phyloP scores from a whole-genome alignment of 2,113 vertebrate genomes.

The Pandion haliaetus region DNA sequence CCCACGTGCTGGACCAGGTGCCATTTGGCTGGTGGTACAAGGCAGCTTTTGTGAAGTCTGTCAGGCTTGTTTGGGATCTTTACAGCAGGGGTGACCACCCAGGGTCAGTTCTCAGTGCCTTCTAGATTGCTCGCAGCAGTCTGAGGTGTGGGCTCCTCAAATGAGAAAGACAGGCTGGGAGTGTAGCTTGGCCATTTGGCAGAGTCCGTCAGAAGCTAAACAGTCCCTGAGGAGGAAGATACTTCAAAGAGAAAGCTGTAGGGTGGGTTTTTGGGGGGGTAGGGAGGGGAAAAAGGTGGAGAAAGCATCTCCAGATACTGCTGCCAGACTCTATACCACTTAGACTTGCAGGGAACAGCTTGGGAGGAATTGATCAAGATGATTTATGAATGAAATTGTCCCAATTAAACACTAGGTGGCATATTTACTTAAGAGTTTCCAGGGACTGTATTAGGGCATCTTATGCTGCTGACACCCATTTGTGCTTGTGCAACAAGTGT shows the following conservation, averaged over 20 bases:
- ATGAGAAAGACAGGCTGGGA: neutral
- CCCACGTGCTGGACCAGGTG: neutral
- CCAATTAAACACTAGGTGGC: conserved; percentile 65
- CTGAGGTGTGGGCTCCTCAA: neutral
- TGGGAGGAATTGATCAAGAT: neutral
- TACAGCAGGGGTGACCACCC: rapidly evolving
- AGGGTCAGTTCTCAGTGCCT: neutral
- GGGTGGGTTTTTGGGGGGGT: neutral
- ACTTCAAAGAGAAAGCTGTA: neutral
- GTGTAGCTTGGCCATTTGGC: neutral
- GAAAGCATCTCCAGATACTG: neutral
- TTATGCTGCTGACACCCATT: neutral
- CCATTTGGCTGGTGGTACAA: neutral
- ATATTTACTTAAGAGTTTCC: conserved; percentile 57
- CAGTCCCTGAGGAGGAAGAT: neutral
- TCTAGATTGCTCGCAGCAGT: neutral
- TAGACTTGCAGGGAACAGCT: neutral
- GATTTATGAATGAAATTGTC: conserved; percentile 45
- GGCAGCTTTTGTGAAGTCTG: neutral
- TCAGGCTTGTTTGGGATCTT: neutral
- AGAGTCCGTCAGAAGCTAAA: neutral
- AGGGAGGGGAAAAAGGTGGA: neutral
- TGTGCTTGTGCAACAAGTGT: neutral
- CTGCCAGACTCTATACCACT: neutral
- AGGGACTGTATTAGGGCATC: neutral